Conservation (phyloP, 2,113 vertebrate genomes). For the Tursiops truncatus region DNA sequence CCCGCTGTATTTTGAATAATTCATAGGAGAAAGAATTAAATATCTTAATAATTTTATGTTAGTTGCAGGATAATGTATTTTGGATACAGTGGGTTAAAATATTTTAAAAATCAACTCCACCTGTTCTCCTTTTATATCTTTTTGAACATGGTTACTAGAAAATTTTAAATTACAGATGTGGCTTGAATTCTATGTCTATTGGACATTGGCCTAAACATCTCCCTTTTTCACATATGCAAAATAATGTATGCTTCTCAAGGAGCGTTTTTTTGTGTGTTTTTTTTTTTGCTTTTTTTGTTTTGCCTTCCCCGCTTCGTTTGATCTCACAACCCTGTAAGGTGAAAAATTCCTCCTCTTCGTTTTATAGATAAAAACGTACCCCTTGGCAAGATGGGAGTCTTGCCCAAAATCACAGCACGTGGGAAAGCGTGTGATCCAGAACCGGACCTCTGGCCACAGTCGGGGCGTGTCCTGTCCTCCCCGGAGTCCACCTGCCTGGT, state of each 20-base stretch:
- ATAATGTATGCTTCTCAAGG: background rate
- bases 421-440: accelerated
- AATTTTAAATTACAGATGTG: background rate
- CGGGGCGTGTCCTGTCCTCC: background rate
- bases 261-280: accelerated
- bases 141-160: background rate
- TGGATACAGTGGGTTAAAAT: background rate
- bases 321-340: background rate
- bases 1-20: background rate
- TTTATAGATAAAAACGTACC: background rate
- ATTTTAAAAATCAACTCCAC: background rate
- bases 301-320: background rate
- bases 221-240: background rate
- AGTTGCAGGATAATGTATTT: background rate
- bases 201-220: accelerated
- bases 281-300: no score
- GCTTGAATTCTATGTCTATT: background rate
- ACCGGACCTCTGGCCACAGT: background rate
- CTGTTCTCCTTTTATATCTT: background rate
- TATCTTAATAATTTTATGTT: background rate
- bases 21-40: background rate
- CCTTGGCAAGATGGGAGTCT: background rate
- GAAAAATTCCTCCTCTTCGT: background rate
- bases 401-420: accelerated
- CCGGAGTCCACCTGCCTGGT: background rate